Evolutionary conservation across 2,113 vertebrate species (phyloP).

Genomic region (Rhadina sibilatrix): DNA sequence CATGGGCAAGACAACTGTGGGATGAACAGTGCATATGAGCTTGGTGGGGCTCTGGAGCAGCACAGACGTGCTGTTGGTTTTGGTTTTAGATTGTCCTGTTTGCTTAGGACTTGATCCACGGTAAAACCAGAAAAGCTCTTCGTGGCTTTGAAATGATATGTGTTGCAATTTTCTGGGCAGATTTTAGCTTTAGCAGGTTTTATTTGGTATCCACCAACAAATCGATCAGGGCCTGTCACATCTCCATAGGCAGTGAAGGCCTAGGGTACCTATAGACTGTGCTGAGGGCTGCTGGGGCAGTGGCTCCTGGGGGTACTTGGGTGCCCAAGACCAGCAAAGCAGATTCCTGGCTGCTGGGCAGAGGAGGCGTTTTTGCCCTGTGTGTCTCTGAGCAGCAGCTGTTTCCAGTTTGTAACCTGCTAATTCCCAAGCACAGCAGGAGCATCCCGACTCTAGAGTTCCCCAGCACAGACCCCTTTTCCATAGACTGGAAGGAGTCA

Average conservation of each 20-base stretch:
- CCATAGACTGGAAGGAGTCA: background rate
- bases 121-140: background rate
- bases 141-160: background rate
- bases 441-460: background rate
- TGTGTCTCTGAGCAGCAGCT: background rate
- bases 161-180: background rate
- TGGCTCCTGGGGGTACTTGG: accelerated
- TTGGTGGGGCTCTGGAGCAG: background rate
- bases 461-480: background rate
- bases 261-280: background rate
- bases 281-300: background rate
- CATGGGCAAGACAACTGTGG: accelerated
- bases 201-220: background rate
- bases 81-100: background rate
- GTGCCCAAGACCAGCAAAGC: background rate
- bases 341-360: background rate
- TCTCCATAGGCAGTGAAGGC: background rate
- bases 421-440: background rate
- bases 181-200: background rate
- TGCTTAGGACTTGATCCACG: background rate
- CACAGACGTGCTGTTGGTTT: background rate
- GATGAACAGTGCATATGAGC: background rate
- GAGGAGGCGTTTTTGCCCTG: background rate
- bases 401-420: background rate
- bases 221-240: background rate